Base-by-base conservation (phyloP, 2,113 vertebrate species). In the Etheostoma spectabile region DNA sequence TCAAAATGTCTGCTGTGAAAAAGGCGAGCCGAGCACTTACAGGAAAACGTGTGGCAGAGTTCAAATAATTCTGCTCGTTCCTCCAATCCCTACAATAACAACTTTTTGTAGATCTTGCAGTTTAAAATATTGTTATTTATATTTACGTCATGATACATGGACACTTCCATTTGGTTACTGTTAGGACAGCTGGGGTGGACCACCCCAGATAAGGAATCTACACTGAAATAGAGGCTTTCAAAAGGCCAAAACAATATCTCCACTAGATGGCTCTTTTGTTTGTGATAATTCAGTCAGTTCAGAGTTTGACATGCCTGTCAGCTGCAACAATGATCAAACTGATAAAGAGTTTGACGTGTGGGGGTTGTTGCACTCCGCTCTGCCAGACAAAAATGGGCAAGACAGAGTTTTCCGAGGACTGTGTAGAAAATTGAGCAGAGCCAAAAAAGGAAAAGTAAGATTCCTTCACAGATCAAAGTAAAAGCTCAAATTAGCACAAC, bases 231-330 rank as follows among this genome's bases (percentile, higher is more conserved):
- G 30, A 76, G 42, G 22, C 65, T 48, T 59, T 57, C 12, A 52
- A 52, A 33, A 30, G 19, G 24, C 15, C 21, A 60, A 35, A 35
- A 18, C 19, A n/a, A 2, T 6, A 12, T 12, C 61, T 89, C 94
- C 93, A 92, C 89, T 82, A 93, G 92, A 84, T 84, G 91, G 91
- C 89, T 83, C 78, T 88, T 51, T 1, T 72, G 67, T 67, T 64
- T 87, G 63, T 67, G 22, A 77, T 55, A 55, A n/a, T 49, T 46
- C 21, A 63, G 21, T 66, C 35, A 30, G 52, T 61, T 69, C 38
- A 49, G 55, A 55, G 62, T 63, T 63, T 21, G 33, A 70, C 30
- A n/a, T 33, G 69, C 15, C 14, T 21, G 49, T 56, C 66, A 84
- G 79, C 48, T 68, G 53, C 51, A 79, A 52, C 52, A 66, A 33